Conservation (phyloP, 2,797 vertebrate species). For the Brachyalestes nurse region DNA sequence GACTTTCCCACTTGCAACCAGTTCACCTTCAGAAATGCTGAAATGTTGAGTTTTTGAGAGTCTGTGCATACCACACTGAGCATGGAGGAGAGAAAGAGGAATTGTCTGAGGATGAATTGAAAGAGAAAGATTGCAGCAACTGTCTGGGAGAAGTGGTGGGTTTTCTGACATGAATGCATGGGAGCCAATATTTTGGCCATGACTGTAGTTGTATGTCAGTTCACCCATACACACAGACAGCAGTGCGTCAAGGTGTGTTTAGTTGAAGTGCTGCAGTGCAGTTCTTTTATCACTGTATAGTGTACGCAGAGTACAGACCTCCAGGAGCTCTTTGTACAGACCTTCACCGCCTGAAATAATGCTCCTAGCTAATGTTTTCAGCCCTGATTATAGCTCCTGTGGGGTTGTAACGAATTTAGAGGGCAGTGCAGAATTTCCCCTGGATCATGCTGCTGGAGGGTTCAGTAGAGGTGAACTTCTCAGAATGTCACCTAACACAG, state of each 20-base stretch:
- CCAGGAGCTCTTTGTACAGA: no score
- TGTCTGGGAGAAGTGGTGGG: no score
- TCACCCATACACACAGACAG: conserved; percentile 6
- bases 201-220: background rate
- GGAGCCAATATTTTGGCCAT: no score
- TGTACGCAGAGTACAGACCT: background rate
- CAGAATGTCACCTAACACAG: background rate
- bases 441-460: background rate
- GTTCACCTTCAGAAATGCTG: no score
- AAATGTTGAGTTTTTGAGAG: no score
- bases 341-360: background rate
- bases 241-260: conserved; percentile 35
- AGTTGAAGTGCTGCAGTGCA: conserved; percentile 18
- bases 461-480: background rate
- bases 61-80: no score
- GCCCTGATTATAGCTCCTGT: background rate
- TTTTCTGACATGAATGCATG: no score
- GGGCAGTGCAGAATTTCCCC: background rate
- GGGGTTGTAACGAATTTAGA: background rate
- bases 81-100: no score
- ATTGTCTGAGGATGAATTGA: no score
- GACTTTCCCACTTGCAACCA: no score
- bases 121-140: no score
- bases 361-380: background rate
- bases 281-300: background rate